A percentile compares a stretch with the other conserved stretches of the same genome.
Evolutionary conservation across 2,888 invertebrate genomes (phyloP).

Genomic region (Emmelina monodactyla): DNA sequence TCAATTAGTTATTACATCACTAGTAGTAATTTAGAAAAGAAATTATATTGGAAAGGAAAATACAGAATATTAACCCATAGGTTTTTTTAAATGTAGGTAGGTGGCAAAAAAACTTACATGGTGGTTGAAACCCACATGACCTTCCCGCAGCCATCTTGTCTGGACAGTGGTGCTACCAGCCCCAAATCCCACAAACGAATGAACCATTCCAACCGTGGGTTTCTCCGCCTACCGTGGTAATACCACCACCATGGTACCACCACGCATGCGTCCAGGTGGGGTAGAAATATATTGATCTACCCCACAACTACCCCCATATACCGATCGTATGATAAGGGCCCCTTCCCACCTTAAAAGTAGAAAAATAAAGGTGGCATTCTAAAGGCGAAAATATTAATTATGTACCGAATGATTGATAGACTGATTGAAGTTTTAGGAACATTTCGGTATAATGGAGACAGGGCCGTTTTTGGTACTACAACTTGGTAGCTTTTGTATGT

Average conservation of each 20-base stretch:
- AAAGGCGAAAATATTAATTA: constrained; percentile 49
- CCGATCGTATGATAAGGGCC: constrained; percentile 55
- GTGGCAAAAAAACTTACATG: constrained; percentile 21
- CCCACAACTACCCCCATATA: constrained; percentile 41
- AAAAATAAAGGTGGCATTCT: neutral
- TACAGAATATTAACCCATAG: too few species aligned
- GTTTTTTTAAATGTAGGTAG: too few species aligned
- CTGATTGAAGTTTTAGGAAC: constrained; percentile 18
- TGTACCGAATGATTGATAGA: constrained; percentile 54
- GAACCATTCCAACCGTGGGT: constrained; percentile 35
- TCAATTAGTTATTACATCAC: too few species aligned
- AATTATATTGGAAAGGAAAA: too few species aligned
- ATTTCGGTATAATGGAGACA: neutral
- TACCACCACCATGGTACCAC: constrained; percentile 43
- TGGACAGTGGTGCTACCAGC: constrained; percentile 21
- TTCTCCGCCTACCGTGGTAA: constrained; percentile 37
- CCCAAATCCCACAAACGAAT: constrained; percentile 34
- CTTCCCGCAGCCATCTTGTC: constrained; percentile 5
- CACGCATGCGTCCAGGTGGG: constrained; percentile 58
- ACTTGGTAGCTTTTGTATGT: too few species aligned
- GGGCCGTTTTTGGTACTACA: neutral
- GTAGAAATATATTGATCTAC: constrained; percentile 54
- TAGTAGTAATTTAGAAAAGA: too few species aligned
- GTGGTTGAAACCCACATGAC: constrained; percentile 12
- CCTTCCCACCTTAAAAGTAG: too few species aligned